Evolutionary conservation across 2,113 vertebrate genomes (phyloP).

Genomic region (Mustela lutreola): DNA sequence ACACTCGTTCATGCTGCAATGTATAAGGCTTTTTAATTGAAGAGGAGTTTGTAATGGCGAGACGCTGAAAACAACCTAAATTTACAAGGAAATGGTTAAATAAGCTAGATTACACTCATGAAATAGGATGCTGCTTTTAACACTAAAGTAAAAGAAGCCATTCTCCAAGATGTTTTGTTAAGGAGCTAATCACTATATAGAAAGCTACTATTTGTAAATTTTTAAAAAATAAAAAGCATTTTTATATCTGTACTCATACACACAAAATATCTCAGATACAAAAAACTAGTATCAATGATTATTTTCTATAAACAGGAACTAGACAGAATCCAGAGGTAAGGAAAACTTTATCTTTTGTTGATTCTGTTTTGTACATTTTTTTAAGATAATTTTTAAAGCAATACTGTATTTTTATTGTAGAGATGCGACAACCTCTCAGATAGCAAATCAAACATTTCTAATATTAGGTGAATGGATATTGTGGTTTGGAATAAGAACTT

Average conservation of each 20-base stretch:
- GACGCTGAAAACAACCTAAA: neutral
- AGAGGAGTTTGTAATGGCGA: neutral
- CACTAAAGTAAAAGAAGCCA: neutral
- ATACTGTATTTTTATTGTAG: conserved; percentile 20
- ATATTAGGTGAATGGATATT: neutral
- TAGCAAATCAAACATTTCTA: conserved; percentile 16
- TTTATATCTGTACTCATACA: neutral
- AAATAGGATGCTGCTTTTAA: neutral
- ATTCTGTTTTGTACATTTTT: neutral
- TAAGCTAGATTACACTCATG: neutral
- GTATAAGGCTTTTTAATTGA: neutral
- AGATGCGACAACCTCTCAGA: neutral
- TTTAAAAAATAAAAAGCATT: neutral
- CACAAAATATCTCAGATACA: neutral
- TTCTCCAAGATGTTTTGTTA: neutral
- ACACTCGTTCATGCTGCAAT: neutral
- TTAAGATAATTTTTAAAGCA: conserved; percentile 6
- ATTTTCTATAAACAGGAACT: neutral
- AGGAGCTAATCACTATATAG: neutral
- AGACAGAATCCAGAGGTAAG: neutral
- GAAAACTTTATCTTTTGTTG: neutral
- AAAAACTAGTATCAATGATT: neutral
- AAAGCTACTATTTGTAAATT: neutral
- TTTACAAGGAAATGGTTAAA: neutral
- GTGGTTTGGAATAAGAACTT: conserved; percentile 53